phyloP scores from a whole-genome alignment of 2,797 vertebrate genomes.

The Stomatorhinus walkeri region DNA sequence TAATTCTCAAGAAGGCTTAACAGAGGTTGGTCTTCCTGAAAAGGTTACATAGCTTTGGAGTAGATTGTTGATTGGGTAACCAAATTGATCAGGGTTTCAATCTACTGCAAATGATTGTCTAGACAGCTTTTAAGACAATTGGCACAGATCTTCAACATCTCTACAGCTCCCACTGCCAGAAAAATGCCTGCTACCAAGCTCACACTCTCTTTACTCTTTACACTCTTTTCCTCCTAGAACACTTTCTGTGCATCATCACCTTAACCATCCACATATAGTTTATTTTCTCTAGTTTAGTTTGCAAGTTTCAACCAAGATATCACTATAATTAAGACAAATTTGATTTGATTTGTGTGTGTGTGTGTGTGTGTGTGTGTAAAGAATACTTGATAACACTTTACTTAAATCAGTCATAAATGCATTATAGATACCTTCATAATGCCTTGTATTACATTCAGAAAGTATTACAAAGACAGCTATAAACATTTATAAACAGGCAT shows the following conservation, averaged over 20 bases:
- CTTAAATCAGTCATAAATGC: background rate
- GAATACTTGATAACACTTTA: background rate
- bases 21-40: background rate
- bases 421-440: background rate
- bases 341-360: background rate
- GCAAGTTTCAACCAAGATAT: background rate
- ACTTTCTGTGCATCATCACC: background rate
- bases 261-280: background rate
- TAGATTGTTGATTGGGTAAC: background rate
- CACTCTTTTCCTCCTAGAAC: background rate
- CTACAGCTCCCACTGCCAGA: background rate
- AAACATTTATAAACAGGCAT: background rate
- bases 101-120: background rate
- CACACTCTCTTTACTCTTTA: background rate
- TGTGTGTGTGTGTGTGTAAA: background rate
- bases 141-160: background rate
- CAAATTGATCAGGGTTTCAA: background rate
- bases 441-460: background rate
- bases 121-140: background rate
- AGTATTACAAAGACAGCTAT: background rate
- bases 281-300: background rate
- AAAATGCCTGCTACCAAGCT: background rate
- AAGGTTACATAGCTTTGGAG: background rate
- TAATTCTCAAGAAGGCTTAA: background rate
- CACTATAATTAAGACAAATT: background rate